phyloP scores from a whole-genome alignment of 2,797 vertebrate species.

The Buceros bicornis region DNA sequence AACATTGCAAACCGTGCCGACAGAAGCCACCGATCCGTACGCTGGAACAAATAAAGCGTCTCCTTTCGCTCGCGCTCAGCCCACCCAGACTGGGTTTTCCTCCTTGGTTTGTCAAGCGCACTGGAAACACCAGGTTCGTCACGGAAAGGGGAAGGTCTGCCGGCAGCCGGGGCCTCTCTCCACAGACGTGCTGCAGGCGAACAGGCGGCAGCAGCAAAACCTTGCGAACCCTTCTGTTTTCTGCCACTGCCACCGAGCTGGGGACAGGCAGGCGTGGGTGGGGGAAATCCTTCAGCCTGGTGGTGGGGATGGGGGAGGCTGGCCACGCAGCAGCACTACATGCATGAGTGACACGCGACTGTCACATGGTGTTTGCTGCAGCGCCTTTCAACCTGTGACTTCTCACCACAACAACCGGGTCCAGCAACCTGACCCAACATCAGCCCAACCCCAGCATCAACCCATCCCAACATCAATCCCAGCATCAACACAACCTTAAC shows the following conservation, averaged over 20 bases:
- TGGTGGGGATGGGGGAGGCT: accelerated
- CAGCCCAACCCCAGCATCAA: neutral
- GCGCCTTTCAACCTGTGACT: neutral
- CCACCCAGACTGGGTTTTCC: accelerated
- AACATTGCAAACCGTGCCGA: neutral
- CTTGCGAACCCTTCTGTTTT: neutral
- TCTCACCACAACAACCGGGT: neutral
- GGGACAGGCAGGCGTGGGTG: neutral
- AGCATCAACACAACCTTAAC: accelerated
- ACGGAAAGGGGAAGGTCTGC: neutral
- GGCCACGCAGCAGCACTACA: accelerated
- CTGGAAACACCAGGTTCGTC: neutral
- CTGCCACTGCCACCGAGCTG: neutral
- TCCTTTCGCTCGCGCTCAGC: accelerated
- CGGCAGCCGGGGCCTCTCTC: accelerated
- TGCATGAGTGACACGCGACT: accelerated
- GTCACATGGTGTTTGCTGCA: neutral
- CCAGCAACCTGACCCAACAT: too few relatives aligned
- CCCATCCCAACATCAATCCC: neutral
- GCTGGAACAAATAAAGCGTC: accelerated
- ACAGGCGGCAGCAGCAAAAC: neutral
- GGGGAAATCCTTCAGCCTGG: neutral
- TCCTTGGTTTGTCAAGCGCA: accelerated
- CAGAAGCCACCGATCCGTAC: accelerated
- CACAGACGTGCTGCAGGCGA: accelerated